Percentiles rank a stretch among this genome's conserved stretches.
phyloP scores from a whole-genome alignment of 1,140 invertebrate species.

The Melipona quadrifasciata region DNA sequence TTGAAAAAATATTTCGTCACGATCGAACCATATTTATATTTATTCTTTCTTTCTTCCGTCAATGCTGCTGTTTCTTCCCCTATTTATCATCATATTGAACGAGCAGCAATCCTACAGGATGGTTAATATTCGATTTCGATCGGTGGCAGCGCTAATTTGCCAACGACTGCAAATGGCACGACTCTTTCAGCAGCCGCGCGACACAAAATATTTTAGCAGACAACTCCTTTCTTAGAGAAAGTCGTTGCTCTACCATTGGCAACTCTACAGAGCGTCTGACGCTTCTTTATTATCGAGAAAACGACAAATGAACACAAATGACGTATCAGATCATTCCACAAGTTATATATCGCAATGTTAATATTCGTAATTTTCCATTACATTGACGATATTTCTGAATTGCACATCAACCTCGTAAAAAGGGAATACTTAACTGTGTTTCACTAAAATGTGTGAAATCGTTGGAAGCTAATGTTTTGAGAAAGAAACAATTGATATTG shows the following conservation, averaged over 20 bases:
- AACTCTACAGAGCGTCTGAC: not conserved
- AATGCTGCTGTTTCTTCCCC: not conserved
- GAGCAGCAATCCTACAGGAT: not conserved
- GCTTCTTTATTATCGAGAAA: not conserved
- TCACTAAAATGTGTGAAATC: not conserved
- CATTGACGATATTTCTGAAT: not conserved
- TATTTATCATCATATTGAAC: not conserved
- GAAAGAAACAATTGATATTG: not conserved
- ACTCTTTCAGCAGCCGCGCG: not conserved
- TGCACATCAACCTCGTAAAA: not conserved
- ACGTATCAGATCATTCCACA: not conserved
- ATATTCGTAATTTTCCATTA: not conserved
- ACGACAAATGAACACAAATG: not conserved
- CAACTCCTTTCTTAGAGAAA: not conserved
- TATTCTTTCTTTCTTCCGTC: not conserved
- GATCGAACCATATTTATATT: not conserved
- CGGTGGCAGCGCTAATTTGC: not conserved
- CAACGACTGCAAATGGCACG: conserved; percentile 20
- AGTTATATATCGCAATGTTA: not conserved
- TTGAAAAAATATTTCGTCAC: conserved; percentile 10
- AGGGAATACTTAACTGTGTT: not conserved
- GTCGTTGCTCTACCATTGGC: not conserved
- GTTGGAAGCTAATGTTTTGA: not conserved
- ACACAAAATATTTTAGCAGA: not conserved
- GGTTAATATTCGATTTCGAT: not conserved